phyloP scores from a whole-genome alignment of 1,140 invertebrate species.

The Caenorhabditis remanei region DNA sequence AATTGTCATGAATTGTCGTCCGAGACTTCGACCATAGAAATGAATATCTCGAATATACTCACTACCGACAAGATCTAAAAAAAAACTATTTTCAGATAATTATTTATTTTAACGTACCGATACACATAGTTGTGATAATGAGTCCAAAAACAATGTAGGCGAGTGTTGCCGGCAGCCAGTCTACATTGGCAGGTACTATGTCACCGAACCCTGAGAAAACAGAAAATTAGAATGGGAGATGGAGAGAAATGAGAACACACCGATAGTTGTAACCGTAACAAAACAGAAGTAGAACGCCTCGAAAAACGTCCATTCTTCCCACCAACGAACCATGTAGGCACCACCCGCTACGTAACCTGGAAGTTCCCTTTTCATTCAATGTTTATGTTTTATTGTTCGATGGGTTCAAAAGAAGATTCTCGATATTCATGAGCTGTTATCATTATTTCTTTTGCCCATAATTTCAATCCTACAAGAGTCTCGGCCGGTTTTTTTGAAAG shows the following conservation, averaged over 20 bases:
- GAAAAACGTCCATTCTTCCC: conserved; percentile 77
- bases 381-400: too few relatives aligned
- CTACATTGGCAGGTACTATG: conserved; percentile 76
- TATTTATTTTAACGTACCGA: conserved; percentile 71
- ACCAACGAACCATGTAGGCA: conserved; percentile 77
- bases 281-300: conserved; percentile 78
- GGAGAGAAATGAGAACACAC: conserved; percentile 57
- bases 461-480: too few relatives aligned
- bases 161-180: conserved; percentile 75
- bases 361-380: background rate
- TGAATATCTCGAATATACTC: conserved; percentile 78
- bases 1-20: conserved; percentile 75
- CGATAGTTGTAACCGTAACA: conserved; percentile 78
- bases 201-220: conserved; percentile 74
- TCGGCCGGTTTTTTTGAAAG: too few relatives aligned
- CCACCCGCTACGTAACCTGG: conserved; percentile 77
- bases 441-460: too few relatives aligned
- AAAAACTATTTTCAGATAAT: background rate
- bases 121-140: conserved; percentile 78
- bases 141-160: conserved; percentile 77
- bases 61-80: conserved; percentile 75
- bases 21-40: conserved; percentile 76
- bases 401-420: too few relatives aligned
- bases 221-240: background rate
- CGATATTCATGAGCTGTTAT: too few relatives aligned